A percentile compares a stretch with the other conserved stretches of the same genome.
Evolutionary conservation across 2,113 vertebrate genomes (phyloP).

Genomic region (Hydrolagus affinis): DNA sequence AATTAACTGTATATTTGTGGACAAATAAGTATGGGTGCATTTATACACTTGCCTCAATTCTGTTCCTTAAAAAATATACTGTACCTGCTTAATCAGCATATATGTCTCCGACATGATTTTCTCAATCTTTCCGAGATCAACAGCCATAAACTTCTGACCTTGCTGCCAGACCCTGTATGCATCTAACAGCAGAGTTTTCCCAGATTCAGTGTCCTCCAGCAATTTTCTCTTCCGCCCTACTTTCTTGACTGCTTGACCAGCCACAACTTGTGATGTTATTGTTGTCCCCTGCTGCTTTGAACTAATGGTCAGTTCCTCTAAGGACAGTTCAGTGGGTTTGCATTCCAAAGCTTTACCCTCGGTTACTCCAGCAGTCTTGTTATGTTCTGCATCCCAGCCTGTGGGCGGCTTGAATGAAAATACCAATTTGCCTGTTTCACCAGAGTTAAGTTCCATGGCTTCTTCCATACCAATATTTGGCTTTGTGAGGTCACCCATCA

Average conservation of each 20-base stretch:
- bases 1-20: too few species aligned
- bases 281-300: slow-evolving; percentile 53
- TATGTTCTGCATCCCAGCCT: slow-evolving; percentile 42
- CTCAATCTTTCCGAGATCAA: slow-evolving; percentile 84
- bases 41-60: not conserved
- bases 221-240: slow-evolving; percentile 78
- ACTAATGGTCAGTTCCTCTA: slow-evolving; percentile 92
- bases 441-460: slow-evolving; percentile 73
- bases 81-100: slow-evolving; percentile 96
- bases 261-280: slow-evolving; percentile 38
- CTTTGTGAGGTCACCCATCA: slow-evolving; percentile 40
- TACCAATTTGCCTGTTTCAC: slow-evolving; percentile 47
- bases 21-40: not conserved
- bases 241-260: slow-evolving; percentile 54
- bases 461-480: slow-evolving; percentile 59
- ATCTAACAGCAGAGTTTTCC: slow-evolving; percentile 83
- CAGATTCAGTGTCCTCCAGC: slow-evolving; percentile 69
- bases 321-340: slow-evolving; percentile 74
- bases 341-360: slow-evolving; percentile 60
- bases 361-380: slow-evolving; percentile 38
- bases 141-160: slow-evolving; percentile 89
- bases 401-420: slow-evolving; percentile 36
- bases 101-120: slow-evolving; percentile 97
- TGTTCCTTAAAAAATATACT: not conserved
- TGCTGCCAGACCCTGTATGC: slow-evolving; percentile 96